phyloP scores from a whole-genome alignment of 2,888 invertebrate species.

The Aphelenchoides bicaudatus region DNA sequence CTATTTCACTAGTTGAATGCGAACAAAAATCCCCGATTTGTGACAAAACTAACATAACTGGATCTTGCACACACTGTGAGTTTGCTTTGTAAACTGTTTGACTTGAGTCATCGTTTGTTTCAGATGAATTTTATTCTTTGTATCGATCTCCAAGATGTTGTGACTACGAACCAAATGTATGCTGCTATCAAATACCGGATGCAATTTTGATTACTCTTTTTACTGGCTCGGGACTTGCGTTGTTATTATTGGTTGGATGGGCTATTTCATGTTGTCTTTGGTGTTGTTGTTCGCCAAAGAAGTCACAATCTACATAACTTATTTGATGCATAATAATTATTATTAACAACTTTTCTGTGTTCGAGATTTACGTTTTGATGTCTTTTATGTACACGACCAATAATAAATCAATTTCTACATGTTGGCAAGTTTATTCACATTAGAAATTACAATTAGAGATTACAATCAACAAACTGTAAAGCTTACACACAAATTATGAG shows the following conservation, averaged over 20 bases:
- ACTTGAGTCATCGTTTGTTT: too few species aligned
- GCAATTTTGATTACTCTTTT: background rate
- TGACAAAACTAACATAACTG: background rate
- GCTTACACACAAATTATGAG: background rate
- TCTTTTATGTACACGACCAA: too few species aligned
- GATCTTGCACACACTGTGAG: constrained; percentile 1
- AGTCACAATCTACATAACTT: constrained; percentile 1
- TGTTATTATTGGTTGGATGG: constrained; percentile 17
- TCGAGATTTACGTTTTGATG: too few species aligned
- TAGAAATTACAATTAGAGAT: too few species aligned
- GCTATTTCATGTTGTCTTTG: constrained; percentile 14
- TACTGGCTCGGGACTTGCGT: constrained; percentile 2
- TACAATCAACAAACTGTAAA: constrained; percentile 5
- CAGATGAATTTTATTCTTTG: constrained; percentile 17
- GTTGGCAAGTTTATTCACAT: too few species aligned
- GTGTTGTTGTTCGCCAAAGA: background rate
- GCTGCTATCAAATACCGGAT: constrained; percentile 13
- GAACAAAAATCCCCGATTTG: constrained; percentile 5
- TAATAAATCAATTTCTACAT: too few species aligned
- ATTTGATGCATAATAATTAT: background rate
- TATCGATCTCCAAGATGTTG: constrained; percentile 12
- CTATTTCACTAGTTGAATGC: background rate
- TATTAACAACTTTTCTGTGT: too few species aligned
- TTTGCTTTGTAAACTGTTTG: background rate
- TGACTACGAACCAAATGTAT: constrained; percentile 12